phyloP scores from a whole-genome alignment of 2,888 invertebrate genomes.

The Netelia melanura region DNA sequence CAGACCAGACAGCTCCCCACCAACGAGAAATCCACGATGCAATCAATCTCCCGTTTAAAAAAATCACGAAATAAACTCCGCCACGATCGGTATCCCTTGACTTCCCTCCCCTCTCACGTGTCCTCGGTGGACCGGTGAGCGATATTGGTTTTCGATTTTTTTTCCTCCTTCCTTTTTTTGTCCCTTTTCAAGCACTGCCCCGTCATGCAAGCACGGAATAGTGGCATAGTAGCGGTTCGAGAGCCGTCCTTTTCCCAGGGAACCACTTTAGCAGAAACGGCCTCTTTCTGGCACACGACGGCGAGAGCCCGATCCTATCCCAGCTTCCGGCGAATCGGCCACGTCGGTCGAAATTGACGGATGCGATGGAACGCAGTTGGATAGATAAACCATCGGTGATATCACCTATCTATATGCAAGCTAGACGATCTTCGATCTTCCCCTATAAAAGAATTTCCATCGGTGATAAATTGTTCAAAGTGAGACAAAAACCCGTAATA shows the following conservation, averaged over 20 bases:
- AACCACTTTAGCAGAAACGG: constrained; percentile 64
- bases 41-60: constrained; percentile 76
- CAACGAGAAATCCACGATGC: constrained; percentile 69
- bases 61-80: constrained; percentile 77
- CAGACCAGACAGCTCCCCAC: constrained; percentile 68
- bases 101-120: constrained; percentile 41
- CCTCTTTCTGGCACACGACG: constrained; percentile 33
- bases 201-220: constrained; percentile 49
- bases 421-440: neutral
- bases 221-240: constrained; percentile 50
- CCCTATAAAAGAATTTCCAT: too few species aligned
- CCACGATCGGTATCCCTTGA: constrained; percentile 45
- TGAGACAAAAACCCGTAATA: too few species aligned
- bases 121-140: constrained; percentile 63
- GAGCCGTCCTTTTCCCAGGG: constrained; percentile 62
- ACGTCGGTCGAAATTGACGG: constrained; percentile 56
- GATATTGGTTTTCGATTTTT: constrained; percentile 76
- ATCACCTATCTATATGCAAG: constrained; percentile 5
- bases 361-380: constrained; percentile 54
- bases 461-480: too few species aligned
- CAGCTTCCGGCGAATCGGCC: constrained; percentile 60
- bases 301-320: constrained; percentile 49
- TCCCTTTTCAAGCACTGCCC: constrained; percentile 11
- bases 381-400: constrained; percentile 51
- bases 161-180: constrained; percentile 51